Conservation (phyloP, 2,888 invertebrate genomes). For the Ormyrus nitidulus region DNA sequence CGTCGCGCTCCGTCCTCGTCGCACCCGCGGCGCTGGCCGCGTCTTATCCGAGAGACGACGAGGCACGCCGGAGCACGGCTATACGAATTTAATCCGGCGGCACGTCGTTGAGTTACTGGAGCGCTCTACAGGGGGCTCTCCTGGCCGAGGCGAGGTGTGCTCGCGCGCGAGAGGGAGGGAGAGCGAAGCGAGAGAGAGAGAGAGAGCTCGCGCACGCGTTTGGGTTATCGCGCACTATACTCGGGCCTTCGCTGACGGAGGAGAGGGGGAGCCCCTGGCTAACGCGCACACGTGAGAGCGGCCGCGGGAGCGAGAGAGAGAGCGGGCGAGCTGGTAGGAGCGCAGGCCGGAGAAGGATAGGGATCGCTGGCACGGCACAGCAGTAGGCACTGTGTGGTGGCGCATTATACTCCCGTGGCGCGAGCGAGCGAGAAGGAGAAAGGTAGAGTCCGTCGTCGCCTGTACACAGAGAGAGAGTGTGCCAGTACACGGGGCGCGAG, state of each 20-base stretch:
- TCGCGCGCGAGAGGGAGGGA: conserved; percentile 51
- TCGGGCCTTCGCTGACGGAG: conserved; percentile 48
- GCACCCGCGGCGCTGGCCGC: conserved; percentile 40
- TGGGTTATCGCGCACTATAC: conserved; percentile 48
- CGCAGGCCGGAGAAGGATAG: conserved; percentile 37
- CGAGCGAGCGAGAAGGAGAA: conserved; percentile 59
- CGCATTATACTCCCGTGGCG: conserved; percentile 51
- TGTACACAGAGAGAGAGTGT: conserved; percentile 68
- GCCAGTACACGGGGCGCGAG: conserved; percentile 77
- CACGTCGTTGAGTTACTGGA: conserved; percentile 70
- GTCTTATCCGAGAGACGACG: conserved; percentile 59
- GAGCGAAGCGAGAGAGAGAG: conserved; percentile 59
- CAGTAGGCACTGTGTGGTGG: conserved; percentile 57
- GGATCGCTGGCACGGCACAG: conserved; percentile 56
- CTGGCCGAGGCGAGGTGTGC: conserved; percentile 57
- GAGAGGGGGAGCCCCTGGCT: conserved; percentile 41
- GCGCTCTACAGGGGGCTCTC: conserved; percentile 71
- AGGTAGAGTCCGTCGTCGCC: conserved; percentile 46
- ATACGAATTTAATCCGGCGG: conserved; percentile 73
- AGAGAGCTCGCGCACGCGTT: conserved; percentile 49
- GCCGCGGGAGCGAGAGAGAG: conserved; percentile 69
- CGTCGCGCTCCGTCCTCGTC: conserved; percentile 56
- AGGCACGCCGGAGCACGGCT: conserved; percentile 52
- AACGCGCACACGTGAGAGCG: conserved; percentile 64
- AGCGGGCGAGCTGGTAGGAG: conserved; percentile 63